Evolutionary conservation across 2,888 invertebrate species (phyloP).

Genomic region (Parthenolecanium corni): DNA sequence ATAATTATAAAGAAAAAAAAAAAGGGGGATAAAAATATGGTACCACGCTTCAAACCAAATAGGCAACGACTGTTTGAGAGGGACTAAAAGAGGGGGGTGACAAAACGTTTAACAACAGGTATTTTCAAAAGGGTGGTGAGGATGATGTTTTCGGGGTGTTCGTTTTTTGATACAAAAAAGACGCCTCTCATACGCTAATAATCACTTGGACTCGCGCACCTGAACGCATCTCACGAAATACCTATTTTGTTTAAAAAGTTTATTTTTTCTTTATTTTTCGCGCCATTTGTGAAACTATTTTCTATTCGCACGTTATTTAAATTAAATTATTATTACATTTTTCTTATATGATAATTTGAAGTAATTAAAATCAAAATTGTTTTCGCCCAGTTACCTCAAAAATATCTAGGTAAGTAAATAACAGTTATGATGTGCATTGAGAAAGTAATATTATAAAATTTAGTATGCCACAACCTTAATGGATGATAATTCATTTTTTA

Average conservation of each 20-base stretch:
- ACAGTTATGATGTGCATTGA: too few species aligned
- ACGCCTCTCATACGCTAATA: constrained; percentile 21
- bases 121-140: not conserved
- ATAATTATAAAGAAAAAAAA: too few species aligned
- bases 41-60: too few species aligned
- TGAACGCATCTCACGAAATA: constrained; percentile 19
- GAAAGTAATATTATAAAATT: too few species aligned
- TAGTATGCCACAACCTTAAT: too few species aligned
- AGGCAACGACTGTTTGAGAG: not conserved
- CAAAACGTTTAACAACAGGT: not conserved
- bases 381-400: too few species aligned
- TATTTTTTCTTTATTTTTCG: not conserved
- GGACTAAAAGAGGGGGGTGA: not conserved
- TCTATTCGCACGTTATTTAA: not conserved
- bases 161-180: constrained; percentile 24
- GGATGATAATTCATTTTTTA: too few species aligned
- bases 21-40: too few species aligned
- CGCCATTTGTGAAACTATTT: not conserved
- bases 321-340: too few species aligned
- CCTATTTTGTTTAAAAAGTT: not conserved
- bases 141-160: constrained; percentile 18
- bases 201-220: constrained; percentile 28
- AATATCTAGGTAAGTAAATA: too few species aligned
- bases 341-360: too few species aligned
- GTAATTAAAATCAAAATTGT: too few species aligned